phyloP scores from a whole-genome alignment of 2,797 vertebrate genomes.

The Sarcoramphus papa region DNA sequence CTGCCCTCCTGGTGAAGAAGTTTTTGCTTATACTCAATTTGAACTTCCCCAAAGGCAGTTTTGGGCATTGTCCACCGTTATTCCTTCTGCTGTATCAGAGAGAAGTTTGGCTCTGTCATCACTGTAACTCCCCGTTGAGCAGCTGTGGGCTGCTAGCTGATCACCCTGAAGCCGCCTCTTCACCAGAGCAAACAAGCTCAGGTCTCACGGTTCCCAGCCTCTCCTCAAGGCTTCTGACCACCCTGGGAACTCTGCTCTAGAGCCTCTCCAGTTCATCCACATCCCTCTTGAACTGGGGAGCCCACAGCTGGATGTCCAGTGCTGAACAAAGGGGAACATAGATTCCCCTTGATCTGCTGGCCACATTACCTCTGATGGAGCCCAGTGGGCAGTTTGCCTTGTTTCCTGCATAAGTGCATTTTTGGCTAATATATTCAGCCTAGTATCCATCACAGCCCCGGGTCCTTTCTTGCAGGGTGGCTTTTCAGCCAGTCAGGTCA shows the following conservation, averaged over 20 bases:
- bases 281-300: background rate
- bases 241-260: background rate
- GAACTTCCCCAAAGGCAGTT: background rate
- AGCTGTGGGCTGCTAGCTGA: background rate
- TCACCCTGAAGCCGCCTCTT: background rate
- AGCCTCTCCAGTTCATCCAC: background rate
- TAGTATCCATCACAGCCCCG: accelerated
- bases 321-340: background rate
- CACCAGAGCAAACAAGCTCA: background rate
- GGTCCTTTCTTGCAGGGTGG: background rate
- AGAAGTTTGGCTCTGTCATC: background rate
- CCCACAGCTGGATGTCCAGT: background rate
- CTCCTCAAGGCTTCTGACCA: background rate
- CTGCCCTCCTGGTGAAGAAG: background rate
- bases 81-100: background rate
- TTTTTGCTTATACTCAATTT: background rate
- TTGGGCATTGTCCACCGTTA: background rate
- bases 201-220: background rate
- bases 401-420: background rate
- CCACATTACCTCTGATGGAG: background rate
- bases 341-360: background rate
- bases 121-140: background rate
- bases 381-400: background rate
- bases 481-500: background rate
- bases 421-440: background rate